A percentile compares a stretch with the other conserved stretches of the same genome.
These are phyloP conservation scores for Indri indri DNA, from an alignment of 2,113 vertebrate species.

Conservation along the genomic window DNA sequence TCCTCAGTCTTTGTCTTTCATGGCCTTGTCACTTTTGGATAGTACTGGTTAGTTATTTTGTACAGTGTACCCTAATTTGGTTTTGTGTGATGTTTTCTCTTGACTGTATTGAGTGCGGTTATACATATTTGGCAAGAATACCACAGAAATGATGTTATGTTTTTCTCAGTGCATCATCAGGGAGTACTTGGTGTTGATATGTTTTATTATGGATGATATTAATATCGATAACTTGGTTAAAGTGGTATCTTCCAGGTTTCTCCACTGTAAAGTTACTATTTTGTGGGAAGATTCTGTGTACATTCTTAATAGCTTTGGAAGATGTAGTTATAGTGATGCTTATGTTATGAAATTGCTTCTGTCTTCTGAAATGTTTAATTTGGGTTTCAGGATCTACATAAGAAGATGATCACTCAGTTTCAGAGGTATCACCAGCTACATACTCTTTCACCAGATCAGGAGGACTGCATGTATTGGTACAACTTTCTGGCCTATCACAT, in stretches of 20 bases:
- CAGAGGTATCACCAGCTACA: constrained; percentile 84
- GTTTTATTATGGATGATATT: background rate
- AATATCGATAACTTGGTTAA: background rate
- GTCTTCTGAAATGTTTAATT: constrained; percentile 48
- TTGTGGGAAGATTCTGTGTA: background rate
- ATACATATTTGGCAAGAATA: background rate
- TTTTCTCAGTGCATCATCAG: background rate
- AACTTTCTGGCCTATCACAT: constrained; percentile 94
- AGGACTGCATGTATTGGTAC: constrained; percentile 95
- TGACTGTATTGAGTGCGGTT: background rate
- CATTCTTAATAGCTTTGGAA: background rate
- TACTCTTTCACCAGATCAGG: constrained; percentile 85
- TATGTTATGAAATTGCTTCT: constrained; percentile 28
- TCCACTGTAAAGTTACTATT: background rate
- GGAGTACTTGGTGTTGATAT: background rate
- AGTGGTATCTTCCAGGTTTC: background rate
- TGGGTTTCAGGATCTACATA: constrained; percentile 90
- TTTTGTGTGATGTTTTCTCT: constrained; percentile 13
- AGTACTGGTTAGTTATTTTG: constrained; percentile 7
- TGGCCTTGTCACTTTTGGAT: background rate
- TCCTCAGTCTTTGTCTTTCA: background rate
- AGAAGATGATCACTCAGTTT: constrained; percentile 93
- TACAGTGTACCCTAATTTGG: background rate
- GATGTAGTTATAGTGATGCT: background rate
- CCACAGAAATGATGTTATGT: background rate